These are phyloP conservation scores for Noctua janthina DNA, from an alignment of 2,888 invertebrate genomes.

Conservation along the genomic window DNA sequence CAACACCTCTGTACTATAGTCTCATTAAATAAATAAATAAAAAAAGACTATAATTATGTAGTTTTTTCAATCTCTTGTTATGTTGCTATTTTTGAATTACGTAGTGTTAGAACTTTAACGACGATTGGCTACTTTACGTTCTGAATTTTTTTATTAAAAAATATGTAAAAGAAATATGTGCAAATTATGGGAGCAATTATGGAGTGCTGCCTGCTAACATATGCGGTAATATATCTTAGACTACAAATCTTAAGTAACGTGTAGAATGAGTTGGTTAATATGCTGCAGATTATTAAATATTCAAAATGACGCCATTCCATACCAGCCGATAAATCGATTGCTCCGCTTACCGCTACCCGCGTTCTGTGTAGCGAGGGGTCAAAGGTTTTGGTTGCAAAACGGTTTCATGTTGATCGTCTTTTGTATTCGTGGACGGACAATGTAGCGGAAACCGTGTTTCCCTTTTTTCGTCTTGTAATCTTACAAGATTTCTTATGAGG, in stretches of 20 bases:
- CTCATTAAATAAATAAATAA: too few relatives aligned
- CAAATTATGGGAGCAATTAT: too few relatives aligned
- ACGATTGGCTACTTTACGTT: too few relatives aligned
- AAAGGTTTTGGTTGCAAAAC: constrained; percentile 20
- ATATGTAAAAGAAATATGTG: too few relatives aligned
- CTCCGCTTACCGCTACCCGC: not conserved
- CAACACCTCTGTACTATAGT: too few relatives aligned
- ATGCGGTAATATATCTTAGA: not conserved
- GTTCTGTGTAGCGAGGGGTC: not conserved
- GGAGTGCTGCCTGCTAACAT: not conserved
- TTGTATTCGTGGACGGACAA: constrained; percentile 33
- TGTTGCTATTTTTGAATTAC: too few relatives aligned
- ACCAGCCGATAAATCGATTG: not conserved
- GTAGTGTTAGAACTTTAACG: too few relatives aligned
- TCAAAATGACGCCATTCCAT: not conserved
- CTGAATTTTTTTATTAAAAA: too few relatives aligned
- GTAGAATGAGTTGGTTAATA: not conserved
- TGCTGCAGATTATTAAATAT: not conserved
- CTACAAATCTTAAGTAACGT: not conserved
- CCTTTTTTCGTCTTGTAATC: constrained; percentile 1
- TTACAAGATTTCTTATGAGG: constrained; percentile 12
- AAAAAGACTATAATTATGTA: too few relatives aligned
- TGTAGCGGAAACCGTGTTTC: constrained; percentile 10
- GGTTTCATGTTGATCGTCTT: constrained; percentile 27
- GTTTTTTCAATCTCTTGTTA: too few relatives aligned